phyloP scores from a whole-genome alignment of 2,113 vertebrate genomes.

The Sminthopsis crassicaudata region DNA sequence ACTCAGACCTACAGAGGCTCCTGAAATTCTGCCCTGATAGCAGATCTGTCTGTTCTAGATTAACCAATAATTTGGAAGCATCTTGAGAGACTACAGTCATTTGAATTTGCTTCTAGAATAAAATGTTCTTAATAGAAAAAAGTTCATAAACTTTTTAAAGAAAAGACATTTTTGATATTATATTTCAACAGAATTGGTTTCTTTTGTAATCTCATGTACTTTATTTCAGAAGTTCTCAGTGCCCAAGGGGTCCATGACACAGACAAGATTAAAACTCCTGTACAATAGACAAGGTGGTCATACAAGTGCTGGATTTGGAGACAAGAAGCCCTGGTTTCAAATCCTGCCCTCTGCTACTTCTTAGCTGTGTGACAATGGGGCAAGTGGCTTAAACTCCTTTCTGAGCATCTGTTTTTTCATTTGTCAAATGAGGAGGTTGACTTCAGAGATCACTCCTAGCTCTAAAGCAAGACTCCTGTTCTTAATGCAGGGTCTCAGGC shows the following conservation, averaged over 20 bases:
- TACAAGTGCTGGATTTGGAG: background rate
- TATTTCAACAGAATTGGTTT: background rate
- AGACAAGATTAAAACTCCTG: background rate
- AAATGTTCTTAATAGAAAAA: background rate
- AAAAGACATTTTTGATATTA: background rate
- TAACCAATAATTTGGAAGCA: background rate
- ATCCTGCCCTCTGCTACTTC: too few species aligned
- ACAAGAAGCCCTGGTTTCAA: too few species aligned
- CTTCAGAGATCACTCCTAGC: background rate
- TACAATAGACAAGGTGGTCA: background rate
- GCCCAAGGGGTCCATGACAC: background rate
- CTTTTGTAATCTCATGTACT: background rate
- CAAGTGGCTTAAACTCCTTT: background rate
- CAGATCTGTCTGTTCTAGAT: background rate
- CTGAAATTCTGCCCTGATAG: background rate
- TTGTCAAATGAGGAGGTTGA: background rate
- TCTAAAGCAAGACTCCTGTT: background rate
- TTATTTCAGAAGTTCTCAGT: background rate
- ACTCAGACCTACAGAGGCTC: background rate
- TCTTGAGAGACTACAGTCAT: background rate
- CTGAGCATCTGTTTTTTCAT: background rate
- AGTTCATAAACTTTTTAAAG: background rate
- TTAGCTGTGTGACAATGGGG: background rate
- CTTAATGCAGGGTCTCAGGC: conserved; percentile 1
- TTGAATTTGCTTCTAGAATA: background rate